Base-by-base conservation (phyloP, 1,140 invertebrate species). In the Phenacoccus solenopsis region DNA sequence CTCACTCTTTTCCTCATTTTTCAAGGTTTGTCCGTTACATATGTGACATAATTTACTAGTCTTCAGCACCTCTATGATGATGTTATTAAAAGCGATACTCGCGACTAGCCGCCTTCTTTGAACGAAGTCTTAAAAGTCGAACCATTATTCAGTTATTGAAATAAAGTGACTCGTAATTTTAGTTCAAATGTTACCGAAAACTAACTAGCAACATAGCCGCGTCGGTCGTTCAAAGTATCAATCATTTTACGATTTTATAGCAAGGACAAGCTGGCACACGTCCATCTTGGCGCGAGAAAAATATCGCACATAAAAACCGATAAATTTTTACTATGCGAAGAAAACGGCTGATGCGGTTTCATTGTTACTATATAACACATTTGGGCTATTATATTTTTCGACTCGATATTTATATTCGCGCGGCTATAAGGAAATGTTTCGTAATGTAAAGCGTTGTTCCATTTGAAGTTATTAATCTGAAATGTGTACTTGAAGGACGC, bases 251-350 rank as follows among this genome's bases (percentile, higher is more conserved):
- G 38, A 49, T 49, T 49, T 49, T 49, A 16, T n/a, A 49, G 16
- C 38, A 16, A 49, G 38, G 12, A 49, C 13, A 49, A 3, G 38
- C 20, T 49, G 38, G 38, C 38, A n/a, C 16, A n/a, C 5, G 38
- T 49, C 38, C 38, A 49, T 49, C 38, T 49, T 49, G 38, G 38
- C 38, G 38, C 38, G 38, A 49, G 38, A 49, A 49, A 49, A 49
- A 2, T 16, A 49, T 16, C 38, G 20, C 38, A 49, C 13, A 32
- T n/a, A 16, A n/a, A 49, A 49, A 49, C 4, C 38, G 20, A 49
- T 49, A 49, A 49, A 49, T 49, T 49, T 49, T 49, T 49, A 49
- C 20, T 49, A 49, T 49, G 20, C 12, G 20, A 49, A 49, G 20
- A 49, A 49, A 5, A 49, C 38, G 12, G 38, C 38, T n/a, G 38